phyloP scores from a whole-genome alignment of 1,140 invertebrate genomes.

The Camponotus pennsylvanicus region DNA sequence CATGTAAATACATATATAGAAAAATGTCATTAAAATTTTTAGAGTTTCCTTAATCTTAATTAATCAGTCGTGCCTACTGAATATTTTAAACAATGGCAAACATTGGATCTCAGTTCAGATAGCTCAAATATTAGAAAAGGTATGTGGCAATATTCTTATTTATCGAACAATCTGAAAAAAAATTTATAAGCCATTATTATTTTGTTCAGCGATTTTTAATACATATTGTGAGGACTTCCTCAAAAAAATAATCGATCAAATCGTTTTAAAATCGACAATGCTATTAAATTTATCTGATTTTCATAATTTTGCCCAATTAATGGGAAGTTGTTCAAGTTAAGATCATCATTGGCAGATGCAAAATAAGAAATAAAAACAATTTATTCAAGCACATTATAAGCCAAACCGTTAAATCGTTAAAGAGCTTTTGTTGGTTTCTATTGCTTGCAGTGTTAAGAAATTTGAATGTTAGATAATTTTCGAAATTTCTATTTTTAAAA shows the following conservation, averaged over 20 bases:
- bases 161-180: constrained; percentile 78
- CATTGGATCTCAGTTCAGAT: neutral
- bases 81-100: neutral
- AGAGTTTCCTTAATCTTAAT: neutral
- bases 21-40: constrained; percentile 20
- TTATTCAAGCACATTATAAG: constrained; percentile 43
- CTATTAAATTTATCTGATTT: constrained; percentile 4
- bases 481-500: neutral
- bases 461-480: neutral
- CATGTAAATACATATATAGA: neutral
- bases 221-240: neutral
- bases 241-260: neutral
- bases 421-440: constrained; percentile 1
- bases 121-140: neutral
- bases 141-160: constrained; percentile 83
- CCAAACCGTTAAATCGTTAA: constrained; percentile 50
- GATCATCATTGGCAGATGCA: constrained; percentile 25
- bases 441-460: neutral
- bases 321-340: constrained; percentile 12
- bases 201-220: constrained; percentile 2
- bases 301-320: constrained; percentile 1
- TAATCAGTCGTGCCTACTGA: neutral
- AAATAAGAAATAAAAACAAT: constrained; percentile 7
- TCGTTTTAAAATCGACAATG: constrained; percentile 7
- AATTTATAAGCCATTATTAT: constrained; percentile 65